These are phyloP conservation scores for Eurois occulta DNA, from an alignment of 2,888 invertebrate genomes.

Conservation along the genomic window DNA sequence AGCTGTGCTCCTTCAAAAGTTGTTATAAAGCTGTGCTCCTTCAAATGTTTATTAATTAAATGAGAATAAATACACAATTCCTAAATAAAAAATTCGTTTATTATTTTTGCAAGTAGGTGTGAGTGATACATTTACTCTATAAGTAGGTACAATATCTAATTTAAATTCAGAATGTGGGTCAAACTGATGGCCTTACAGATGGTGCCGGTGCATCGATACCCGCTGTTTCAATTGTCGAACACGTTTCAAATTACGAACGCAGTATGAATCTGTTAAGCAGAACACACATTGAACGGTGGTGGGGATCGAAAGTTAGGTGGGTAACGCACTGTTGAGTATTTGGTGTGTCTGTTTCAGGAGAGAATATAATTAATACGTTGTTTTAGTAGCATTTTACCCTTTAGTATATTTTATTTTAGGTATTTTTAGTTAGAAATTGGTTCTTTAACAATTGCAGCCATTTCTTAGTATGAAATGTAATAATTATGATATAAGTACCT, in stretches of 20 bases:
- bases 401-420: not conserved
- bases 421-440: not conserved
- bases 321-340: not conserved
- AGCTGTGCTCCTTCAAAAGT: too few species aligned
- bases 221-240: slow-evolving; percentile 88
- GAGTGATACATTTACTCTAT: slow-evolving; percentile 26
- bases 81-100: not conserved
- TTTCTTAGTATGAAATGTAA: not conserved
- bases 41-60: not conserved
- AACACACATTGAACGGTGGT: slow-evolving; percentile 43
- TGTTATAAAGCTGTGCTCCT: too few species aligned
- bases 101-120: not conserved
- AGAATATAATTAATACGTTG: not conserved
- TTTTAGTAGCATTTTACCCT: not conserved
- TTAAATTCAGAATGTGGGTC: slow-evolving; percentile 76
- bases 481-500: not conserved
- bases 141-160: slow-evolving; percentile 57
- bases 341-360: not conserved
- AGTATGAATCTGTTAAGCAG: slow-evolving; percentile 79
- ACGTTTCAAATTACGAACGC: slow-evolving; percentile 85
- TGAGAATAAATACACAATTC: not conserved
- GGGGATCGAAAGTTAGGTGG: not conserved
- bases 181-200: slow-evolving; percentile 80
- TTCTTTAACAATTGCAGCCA: not conserved
- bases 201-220: slow-evolving; percentile 81